Percentiles rank a stretch among this genome's conserved stretches.
Conservation (phyloP, 1,140 invertebrate genomes). For the Pseudomyrmex sp. region DNA sequence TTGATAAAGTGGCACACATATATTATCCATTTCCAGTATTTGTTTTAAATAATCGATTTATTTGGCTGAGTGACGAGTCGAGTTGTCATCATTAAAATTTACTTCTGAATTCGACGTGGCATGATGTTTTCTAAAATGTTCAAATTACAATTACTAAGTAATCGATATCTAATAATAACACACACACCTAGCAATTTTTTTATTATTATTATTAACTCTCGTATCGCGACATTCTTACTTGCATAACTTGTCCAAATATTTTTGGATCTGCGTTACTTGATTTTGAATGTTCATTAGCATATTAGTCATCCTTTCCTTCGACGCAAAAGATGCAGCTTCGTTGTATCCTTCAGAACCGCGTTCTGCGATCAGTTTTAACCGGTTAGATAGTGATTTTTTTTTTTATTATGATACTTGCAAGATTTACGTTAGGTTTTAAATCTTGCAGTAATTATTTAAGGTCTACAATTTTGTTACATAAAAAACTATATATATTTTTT, state of each 20-base stretch:
- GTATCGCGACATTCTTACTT: conserved; percentile 42
- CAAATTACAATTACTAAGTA: conserved; percentile 1
- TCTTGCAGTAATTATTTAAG: background rate
- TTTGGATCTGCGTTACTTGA: conserved; percentile 54
- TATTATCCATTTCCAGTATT: background rate
- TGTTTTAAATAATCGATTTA: conserved; percentile 28
- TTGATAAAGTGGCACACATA: background rate
- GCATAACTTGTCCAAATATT: conserved; percentile 66
- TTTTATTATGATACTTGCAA: background rate
- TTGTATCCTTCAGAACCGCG: conserved; percentile 13
- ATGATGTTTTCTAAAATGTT: conserved; percentile 62
- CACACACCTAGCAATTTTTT: too few species aligned
- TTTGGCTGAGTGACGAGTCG: conserved; percentile 9
- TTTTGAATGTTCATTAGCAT: conserved; percentile 51
- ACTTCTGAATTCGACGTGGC: background rate
- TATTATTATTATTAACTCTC: too few species aligned
- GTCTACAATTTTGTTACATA: background rate
- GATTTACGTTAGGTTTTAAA: background rate
- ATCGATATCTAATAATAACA: too few species aligned
- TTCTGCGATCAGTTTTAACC: conserved; percentile 18
- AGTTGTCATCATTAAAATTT: background rate
- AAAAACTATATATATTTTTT: background rate
- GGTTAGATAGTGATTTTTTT: background rate
- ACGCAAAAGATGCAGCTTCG: background rate
- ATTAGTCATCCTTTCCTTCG: conserved; percentile 23